These are phyloP conservation scores for Boloria selene DNA, from an alignment of 2,888 invertebrate species.

Conservation along the genomic window DNA sequence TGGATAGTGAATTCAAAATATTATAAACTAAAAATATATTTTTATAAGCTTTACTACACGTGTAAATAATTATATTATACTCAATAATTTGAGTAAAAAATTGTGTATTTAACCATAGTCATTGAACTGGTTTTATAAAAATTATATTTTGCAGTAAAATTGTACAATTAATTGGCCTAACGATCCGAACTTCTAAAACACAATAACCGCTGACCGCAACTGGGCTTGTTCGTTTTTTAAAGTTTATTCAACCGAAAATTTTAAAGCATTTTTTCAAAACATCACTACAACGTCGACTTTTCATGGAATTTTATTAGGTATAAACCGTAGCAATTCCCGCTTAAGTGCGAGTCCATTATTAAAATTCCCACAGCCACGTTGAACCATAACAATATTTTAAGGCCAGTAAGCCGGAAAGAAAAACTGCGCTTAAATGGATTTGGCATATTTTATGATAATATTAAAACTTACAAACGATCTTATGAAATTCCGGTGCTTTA, in stretches of 20 bases:
- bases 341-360: slow-evolving; percentile 44
- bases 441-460: slow-evolving; percentile 64
- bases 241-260: slow-evolving; percentile 20
- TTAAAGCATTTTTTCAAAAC: slow-evolving; percentile 24
- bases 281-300: slow-evolving; percentile 23
- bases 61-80: background rate
- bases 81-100: background rate
- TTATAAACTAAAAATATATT: too few species aligned
- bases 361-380: slow-evolving; percentile 58
- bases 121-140: slow-evolving; percentile 4
- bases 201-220: slow-evolving; percentile 27
- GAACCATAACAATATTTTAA: slow-evolving; percentile 66
- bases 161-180: slow-evolving; percentile 21
- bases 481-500: slow-evolving; percentile 39
- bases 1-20: too few species aligned
- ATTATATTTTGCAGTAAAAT: slow-evolving; percentile 13
- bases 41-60: too few species aligned
- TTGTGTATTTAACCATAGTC: background rate
- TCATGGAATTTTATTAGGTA: slow-evolving; percentile 44
- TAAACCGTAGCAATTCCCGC: slow-evolving; percentile 40
- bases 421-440: slow-evolving; percentile 69
- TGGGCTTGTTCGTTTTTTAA: slow-evolving; percentile 22
- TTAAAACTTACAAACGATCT: slow-evolving; percentile 48
- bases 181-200: slow-evolving; percentile 23
- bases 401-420: slow-evolving; percentile 62